These are phyloP conservation scores for Takifugu bimaculatus DNA, from an alignment of 2,113 vertebrate genomes.

Conservation along the genomic window DNA sequence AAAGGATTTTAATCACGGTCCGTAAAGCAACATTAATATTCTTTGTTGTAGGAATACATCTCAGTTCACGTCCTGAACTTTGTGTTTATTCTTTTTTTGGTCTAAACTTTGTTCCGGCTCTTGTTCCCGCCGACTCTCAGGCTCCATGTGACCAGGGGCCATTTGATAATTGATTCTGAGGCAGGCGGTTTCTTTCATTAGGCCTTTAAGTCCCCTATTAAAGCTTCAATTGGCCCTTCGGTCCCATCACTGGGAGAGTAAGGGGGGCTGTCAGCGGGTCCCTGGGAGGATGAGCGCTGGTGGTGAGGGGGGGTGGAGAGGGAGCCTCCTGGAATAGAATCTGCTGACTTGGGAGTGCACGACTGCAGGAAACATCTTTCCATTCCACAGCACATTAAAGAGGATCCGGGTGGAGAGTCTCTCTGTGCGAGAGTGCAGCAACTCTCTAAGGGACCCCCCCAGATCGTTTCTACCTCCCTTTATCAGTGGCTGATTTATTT, in stretches of 20 bases:
- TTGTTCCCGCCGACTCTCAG: conserved; percentile 12
- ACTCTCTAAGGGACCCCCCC: conserved; percentile 22
- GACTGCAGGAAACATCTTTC: conserved; percentile 44
- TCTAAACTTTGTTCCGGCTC: too few relatives aligned
- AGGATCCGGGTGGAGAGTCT: conserved; percentile 27
- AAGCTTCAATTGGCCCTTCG: conserved; percentile 37
- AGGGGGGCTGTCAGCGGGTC: conserved; percentile 49
- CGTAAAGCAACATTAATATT: background rate
- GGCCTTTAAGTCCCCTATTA: conserved; percentile 46
- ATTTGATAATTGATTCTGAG: conserved; percentile 61
- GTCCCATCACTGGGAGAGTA: conserved; percentile 34
- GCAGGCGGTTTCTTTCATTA: conserved; percentile 46
- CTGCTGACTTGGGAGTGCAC: conserved; percentile 58
- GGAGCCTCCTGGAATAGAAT: conserved; percentile 61
- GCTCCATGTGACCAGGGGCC: conserved; percentile 24
- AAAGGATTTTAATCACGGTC: background rate
- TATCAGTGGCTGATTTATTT: conserved; percentile 49
- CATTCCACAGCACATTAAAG: conserved; percentile 49
- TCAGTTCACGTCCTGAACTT: background rate
- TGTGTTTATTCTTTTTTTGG: too few relatives aligned
- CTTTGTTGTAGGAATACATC: too few relatives aligned
- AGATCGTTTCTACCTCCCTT: conserved; percentile 21
- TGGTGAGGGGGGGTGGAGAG: conserved; percentile 11
- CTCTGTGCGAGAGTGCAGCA: conserved; percentile 28
- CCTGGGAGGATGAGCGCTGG: conserved; percentile 24